Evolutionary conservation across 2,797 vertebrate species (phyloP).

Genomic region (Sebastes steindachneri): DNA sequence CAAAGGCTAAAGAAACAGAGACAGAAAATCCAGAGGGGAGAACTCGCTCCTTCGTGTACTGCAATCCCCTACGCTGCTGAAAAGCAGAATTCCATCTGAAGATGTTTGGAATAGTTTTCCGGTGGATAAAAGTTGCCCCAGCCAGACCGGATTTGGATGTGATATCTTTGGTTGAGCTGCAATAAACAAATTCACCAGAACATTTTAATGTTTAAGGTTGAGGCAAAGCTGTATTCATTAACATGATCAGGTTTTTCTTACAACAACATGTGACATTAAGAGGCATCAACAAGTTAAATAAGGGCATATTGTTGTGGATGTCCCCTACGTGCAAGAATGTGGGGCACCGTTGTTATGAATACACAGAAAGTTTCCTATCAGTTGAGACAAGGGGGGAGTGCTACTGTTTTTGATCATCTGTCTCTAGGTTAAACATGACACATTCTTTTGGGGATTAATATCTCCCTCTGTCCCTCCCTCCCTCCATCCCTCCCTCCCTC

Average conservation of each 20-base stretch:
- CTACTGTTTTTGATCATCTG: conserved; percentile 80
- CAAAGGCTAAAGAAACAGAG: conserved; percentile 82
- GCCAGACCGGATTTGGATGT: conserved; percentile 9
- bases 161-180: conserved; percentile 22
- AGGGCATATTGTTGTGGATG: conserved; percentile 27
- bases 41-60: conserved; percentile 45
- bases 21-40: conserved; percentile 70
- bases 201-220: not conserved
- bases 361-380: conserved; percentile 61
- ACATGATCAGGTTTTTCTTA: not conserved
- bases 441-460: conserved; percentile 78
- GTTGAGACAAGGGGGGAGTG: conserved; percentile 25
- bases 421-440: conserved; percentile 76
- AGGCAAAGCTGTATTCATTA: not conserved
- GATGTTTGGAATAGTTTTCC: conserved; percentile 77
- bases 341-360: conserved; percentile 62
- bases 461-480: conserved; percentile 48
- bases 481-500: conserved; percentile 33
- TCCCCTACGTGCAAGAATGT: conserved; percentile 54
- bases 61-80: conserved; percentile 35
- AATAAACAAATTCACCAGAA: conserved; percentile 16
- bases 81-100: conserved; percentile 73
- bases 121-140: conserved; percentile 42
- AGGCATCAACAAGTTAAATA: conserved; percentile 11
- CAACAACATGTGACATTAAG: not conserved